Percentiles rank a stretch among this genome's conserved stretches.
phyloP scores from a whole-genome alignment of 2,888 invertebrate species.

The Alviniconcha strummeri region DNA sequence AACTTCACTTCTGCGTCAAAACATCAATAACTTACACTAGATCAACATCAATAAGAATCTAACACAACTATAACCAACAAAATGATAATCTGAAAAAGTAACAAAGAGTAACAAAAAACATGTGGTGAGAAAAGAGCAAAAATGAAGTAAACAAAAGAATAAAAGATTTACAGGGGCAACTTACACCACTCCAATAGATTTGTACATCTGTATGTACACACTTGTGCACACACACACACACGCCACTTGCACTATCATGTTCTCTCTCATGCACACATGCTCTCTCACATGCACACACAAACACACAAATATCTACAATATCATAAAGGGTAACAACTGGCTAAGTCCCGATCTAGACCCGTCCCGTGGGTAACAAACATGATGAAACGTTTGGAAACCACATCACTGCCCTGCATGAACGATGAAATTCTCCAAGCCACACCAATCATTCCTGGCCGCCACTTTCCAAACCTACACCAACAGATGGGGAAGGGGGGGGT shows the following conservation, averaged over 20 bases:
- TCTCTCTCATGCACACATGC: not conserved
- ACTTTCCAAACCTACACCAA: conserved; percentile 19
- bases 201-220: not conserved
- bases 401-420: not conserved
- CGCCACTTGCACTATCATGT: not conserved
- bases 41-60: conserved; percentile 28
- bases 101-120: conserved; percentile 7
- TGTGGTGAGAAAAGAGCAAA: not conserved
- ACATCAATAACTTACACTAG: conserved; percentile 27
- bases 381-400: conserved; percentile 3
- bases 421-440: not conserved
- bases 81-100: conserved; percentile 4
- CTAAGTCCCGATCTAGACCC: conserved; percentile 35
- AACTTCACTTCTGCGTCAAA: conserved; percentile 21
- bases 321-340: conserved; percentile 21
- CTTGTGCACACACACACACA: not conserved
- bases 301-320: conserved; percentile 25
- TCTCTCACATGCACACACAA: not conserved
- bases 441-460: conserved; percentile 24
- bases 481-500: conserved; percentile 12
- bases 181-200: not conserved
- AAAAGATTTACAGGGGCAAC: not conserved
- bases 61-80: conserved; percentile 10
- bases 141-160: not conserved
- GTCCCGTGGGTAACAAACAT: conserved; percentile 21